phyloP scores from a whole-genome alignment of 2,888 invertebrate genomes.

The Heliconius sara region DNA sequence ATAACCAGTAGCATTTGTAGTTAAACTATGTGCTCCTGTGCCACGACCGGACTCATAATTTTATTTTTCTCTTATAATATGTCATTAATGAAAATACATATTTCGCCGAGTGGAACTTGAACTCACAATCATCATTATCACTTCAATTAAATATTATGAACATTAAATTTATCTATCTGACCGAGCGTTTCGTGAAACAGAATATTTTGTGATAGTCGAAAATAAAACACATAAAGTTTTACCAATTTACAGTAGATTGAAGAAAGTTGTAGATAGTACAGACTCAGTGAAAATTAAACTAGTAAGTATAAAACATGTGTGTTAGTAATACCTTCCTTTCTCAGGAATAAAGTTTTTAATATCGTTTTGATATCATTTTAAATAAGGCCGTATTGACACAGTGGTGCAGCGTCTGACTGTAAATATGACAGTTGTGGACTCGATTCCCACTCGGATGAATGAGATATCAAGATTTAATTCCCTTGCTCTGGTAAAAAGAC shows the following conservation, averaged over 20 bases:
- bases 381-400: too few species aligned
- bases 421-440: too few species aligned
- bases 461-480: too few species aligned
- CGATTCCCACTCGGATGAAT: too few species aligned
- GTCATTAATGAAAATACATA: not conserved
- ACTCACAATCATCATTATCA: not conserved
- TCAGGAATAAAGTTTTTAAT: not conserved
- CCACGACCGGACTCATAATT: too few species aligned
- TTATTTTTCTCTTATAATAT: too few species aligned
- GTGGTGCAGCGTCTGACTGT: too few species aligned
- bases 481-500: too few species aligned
- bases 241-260: not conserved
- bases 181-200: not conserved
- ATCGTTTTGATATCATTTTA: too few species aligned
- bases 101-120: not conserved
- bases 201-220: constrained; percentile 19
- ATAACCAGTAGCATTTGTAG: not conserved
- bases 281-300: not conserved
- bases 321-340: not conserved
- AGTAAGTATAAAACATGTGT: not conserved
- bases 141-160: not conserved
- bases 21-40: too few species aligned
- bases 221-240: constrained; percentile 20
- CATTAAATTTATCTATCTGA: not conserved
- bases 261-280: not conserved